These are phyloP conservation scores for Drosophila testacea DNA, from an alignment of 2,888 invertebrate genomes.

Conservation along the genomic window DNA sequence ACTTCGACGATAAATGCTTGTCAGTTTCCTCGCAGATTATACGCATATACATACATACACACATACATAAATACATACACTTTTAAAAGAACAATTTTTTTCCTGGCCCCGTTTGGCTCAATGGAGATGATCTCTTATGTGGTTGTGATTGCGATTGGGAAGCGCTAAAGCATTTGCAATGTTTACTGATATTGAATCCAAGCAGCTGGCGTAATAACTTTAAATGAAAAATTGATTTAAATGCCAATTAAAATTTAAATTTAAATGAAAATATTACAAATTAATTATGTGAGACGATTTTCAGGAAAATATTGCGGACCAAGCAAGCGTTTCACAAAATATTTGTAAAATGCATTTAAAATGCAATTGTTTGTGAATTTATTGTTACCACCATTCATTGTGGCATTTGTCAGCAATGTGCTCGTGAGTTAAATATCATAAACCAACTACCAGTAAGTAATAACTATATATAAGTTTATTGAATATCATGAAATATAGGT, in stretches of 20 bases:
- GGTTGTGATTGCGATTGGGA: neutral
- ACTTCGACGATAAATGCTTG: conserved; percentile 41
- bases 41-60: neutral
- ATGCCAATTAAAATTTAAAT: neutral
- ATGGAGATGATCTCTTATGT: conserved; percentile 8
- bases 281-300: neutral
- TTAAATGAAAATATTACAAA: neutral
- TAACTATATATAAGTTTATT: neutral
- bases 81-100: neutral
- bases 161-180: neutral
- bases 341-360: too few species aligned
- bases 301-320: too few species aligned
- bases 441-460: too few species aligned
- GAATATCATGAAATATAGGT: too few species aligned
- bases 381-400: too few species aligned
- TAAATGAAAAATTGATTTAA: neutral
- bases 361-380: too few species aligned
- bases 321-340: too few species aligned
- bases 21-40: conserved; percentile 27
- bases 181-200: neutral
- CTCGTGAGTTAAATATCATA: too few species aligned
- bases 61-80: neutral
- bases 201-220: neutral
- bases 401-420: too few species aligned
- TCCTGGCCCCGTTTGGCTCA: neutral